phyloP scores from a whole-genome alignment of 2,113 vertebrate species.

The Galbula dea region DNA sequence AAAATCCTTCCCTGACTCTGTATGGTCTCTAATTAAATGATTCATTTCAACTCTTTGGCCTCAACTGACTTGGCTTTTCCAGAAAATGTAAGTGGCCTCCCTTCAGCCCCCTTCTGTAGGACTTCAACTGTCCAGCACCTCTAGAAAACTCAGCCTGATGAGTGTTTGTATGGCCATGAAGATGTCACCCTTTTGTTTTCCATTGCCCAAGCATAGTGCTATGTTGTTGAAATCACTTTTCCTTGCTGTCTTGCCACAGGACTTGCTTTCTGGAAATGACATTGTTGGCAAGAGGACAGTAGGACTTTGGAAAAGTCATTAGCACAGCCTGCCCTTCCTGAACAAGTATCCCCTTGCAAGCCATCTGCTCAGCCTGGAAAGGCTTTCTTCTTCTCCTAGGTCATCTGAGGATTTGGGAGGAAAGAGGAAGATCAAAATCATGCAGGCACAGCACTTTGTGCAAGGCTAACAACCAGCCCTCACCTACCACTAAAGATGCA shows the following conservation, averaged over 20 bases:
- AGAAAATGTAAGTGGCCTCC: background rate
- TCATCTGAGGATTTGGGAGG: background rate
- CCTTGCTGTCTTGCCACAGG: background rate
- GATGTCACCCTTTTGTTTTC: background rate
- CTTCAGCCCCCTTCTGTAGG: background rate
- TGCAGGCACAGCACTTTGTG: background rate
- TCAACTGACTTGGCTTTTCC: background rate
- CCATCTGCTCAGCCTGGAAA: conserved; percentile 22
- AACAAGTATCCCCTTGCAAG: conserved; percentile 10
- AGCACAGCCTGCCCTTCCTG: conserved; percentile 23
- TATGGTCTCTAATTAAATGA: conserved; percentile 10
- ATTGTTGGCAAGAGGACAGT: background rate
- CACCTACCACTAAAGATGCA: background rate
- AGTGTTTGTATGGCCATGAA: background rate
- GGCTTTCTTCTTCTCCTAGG: background rate
- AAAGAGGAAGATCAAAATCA: background rate
- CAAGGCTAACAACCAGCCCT: background rate
- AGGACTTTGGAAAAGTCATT: conserved; percentile 39
- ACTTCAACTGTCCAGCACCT: background rate
- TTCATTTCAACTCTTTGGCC: background rate
- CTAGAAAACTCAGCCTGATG: background rate
- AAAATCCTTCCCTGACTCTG: background rate
- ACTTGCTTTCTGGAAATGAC: conserved; percentile 11
- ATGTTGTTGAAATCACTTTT: background rate
- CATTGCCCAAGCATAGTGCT: background rate